These are phyloP conservation scores for Dicranocentrus wangi DNA, from an alignment of 2,888 invertebrate genomes.

Conservation along the genomic window DNA sequence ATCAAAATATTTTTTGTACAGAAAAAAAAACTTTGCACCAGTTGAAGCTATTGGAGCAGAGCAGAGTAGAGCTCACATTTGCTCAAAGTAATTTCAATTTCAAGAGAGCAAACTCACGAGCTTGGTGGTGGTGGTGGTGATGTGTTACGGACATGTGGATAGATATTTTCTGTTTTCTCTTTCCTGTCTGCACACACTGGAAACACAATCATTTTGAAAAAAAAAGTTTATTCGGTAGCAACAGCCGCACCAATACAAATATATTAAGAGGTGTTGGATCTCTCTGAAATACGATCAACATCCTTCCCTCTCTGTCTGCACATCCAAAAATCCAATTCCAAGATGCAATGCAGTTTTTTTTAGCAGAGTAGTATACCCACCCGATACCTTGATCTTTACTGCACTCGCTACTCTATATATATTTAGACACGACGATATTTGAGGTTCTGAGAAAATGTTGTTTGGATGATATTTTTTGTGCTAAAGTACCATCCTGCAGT, in stretches of 20 bases:
- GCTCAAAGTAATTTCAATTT: conserved; percentile 41
- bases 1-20: conserved; percentile 25
- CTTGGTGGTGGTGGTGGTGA: background rate
- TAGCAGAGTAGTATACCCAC: background rate
- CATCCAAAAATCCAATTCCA: background rate
- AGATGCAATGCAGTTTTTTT: background rate
- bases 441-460: conserved; percentile 20
- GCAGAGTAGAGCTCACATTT: background rate
- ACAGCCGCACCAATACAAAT: conserved; percentile 25
- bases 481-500: background rate
- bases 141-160: background rate
- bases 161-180: background rate
- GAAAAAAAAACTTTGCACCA: background rate
- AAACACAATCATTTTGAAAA: conserved; percentile 33
- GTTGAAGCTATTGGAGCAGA: background rate
- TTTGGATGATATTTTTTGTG: background rate
- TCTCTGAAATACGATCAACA: conserved; percentile 57
- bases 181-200: background rate
- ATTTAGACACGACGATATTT: background rate
- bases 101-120: background rate
- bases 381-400: conserved; percentile 4
- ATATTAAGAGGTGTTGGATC: conserved; percentile 32
- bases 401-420: conserved; percentile 5
- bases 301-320: conserved; percentile 52
- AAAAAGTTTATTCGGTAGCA: too few species aligned